Percentiles rank a stretch among this genome's conserved stretches.
Evolutionary conservation across 2,113 vertebrate species (phyloP).

Genomic region (Tyrannus savana): DNA sequence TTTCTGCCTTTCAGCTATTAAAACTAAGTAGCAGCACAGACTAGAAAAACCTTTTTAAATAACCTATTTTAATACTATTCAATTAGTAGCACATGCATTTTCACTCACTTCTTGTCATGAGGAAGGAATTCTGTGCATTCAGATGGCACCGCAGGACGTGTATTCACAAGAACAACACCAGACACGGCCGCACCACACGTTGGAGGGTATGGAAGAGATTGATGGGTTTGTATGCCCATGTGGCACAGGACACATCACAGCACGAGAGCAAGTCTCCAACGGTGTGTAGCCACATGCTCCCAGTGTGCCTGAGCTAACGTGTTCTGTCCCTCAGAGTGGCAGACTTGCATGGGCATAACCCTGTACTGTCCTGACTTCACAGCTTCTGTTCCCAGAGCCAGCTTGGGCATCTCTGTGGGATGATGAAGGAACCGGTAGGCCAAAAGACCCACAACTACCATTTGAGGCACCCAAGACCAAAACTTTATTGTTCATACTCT

Average conservation of each 20-base stretch:
- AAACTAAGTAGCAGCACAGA: conserved; percentile 16
- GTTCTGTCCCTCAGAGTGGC: neutral
- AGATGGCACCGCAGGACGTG: neutral
- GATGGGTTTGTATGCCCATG: rapidly evolving
- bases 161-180: neutral
- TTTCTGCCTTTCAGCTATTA: conserved; percentile 42
- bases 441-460: neutral
- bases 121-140: neutral
- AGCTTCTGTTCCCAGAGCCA: neutral
- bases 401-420: rapidly evolving
- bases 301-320: neutral
- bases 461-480: neutral
- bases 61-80: conserved; percentile 1
- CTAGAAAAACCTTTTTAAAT: neutral
- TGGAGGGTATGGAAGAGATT: neutral
- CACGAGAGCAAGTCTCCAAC: rapidly evolving
- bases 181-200: rapidly evolving
- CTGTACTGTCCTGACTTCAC: neutral
- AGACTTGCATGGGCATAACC: neutral
- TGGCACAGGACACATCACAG: neutral
- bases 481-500: neutral
- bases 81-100: neutral
- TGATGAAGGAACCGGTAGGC: neutral
- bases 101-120: neutral
- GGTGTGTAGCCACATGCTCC: neutral